A percentile compares a stretch with the other conserved stretches of the same genome.
Evolutionary conservation across 2,797 vertebrate genomes (phyloP).

Genomic region (Florisuga fusca): DNA sequence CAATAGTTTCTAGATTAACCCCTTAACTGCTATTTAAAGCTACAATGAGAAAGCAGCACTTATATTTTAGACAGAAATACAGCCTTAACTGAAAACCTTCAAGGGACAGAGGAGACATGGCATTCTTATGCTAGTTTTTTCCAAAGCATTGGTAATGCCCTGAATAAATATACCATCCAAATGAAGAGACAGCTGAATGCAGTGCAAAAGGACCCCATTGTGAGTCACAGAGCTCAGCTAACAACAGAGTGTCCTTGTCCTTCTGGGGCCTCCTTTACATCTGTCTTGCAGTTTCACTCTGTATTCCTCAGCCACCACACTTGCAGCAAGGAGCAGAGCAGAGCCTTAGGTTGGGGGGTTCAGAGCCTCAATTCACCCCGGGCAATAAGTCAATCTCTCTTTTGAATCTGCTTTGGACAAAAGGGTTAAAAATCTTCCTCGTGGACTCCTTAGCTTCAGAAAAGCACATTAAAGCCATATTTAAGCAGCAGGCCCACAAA

Average conservation of each 20-base stretch:
- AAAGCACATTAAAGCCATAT: background rate
- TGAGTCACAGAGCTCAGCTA: background rate
- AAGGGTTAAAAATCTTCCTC: background rate
- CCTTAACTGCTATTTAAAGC: background rate
- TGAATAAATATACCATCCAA: constrained; percentile 2
- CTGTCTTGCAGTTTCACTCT: background rate
- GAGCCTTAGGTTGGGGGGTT: background rate
- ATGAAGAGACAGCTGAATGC: constrained; percentile 1
- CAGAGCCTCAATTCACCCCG: background rate
- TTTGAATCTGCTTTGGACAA: background rate
- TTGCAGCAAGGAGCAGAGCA: background rate
- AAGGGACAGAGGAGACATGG: background rate
- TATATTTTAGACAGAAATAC: background rate
- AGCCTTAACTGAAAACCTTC: background rate
- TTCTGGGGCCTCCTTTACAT: background rate
- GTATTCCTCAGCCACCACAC: background rate
- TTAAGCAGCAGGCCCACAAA: background rate
- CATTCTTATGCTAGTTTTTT: background rate
- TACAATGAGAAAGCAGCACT: background rate
- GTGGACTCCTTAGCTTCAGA: background rate
- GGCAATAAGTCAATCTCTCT: background rate
- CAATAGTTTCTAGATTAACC: constrained; percentile 24
- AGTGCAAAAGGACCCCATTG: background rate
- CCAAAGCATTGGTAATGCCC: background rate
- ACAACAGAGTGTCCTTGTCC: background rate